These are phyloP conservation scores for Agriopis marginaria DNA, from an alignment of 2,888 invertebrate species.

Conservation along the genomic window DNA sequence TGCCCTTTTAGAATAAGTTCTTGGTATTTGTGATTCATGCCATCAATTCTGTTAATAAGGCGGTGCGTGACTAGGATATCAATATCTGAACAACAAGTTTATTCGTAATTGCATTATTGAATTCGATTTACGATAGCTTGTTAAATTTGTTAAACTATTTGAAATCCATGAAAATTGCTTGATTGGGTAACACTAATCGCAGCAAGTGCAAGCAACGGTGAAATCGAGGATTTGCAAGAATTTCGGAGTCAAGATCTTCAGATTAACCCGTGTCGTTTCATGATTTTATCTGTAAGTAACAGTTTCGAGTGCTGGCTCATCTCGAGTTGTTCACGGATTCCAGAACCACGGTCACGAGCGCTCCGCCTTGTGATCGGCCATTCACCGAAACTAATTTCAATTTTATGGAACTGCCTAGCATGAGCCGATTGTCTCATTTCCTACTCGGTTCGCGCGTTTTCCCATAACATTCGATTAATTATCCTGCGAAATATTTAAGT, in stretches of 20 bases:
- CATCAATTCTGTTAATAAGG: slow-evolving; percentile 24
- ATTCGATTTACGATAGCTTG: slow-evolving; percentile 15
- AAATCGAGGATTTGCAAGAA: slow-evolving; percentile 36
- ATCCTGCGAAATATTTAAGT: slow-evolving; percentile 23
- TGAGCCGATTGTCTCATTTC: slow-evolving; percentile 50
- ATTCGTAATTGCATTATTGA: slow-evolving; percentile 18
- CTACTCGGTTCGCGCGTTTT: slow-evolving; percentile 38
- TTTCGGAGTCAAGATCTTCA: slow-evolving; percentile 22
- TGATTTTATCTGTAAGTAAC: slow-evolving; percentile 44
- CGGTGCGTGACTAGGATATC: slow-evolving; percentile 24
- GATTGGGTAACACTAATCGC: slow-evolving; percentile 36
- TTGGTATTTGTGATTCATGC: slow-evolving; percentile 30
- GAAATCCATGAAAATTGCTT: slow-evolving; percentile 35
- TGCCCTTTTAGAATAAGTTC: slow-evolving; percentile 10
- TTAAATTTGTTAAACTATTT: slow-evolving; percentile 24
- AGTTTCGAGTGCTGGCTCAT: slow-evolving; percentile 41
- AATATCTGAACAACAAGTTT: slow-evolving; percentile 16
- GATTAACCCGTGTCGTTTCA: slow-evolving; percentile 23
- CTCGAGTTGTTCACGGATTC: slow-evolving; percentile 43
- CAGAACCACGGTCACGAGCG: slow-evolving; percentile 67
- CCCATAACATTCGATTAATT: slow-evolving; percentile 46
- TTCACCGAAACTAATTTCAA: slow-evolving; percentile 70
- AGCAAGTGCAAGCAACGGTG: slow-evolving; percentile 36
- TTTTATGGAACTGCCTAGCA: slow-evolving; percentile 65
- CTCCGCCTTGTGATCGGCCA: slow-evolving; percentile 58